Conservation (phyloP, 2,113 vertebrate species). For the Columbina picui region DNA sequence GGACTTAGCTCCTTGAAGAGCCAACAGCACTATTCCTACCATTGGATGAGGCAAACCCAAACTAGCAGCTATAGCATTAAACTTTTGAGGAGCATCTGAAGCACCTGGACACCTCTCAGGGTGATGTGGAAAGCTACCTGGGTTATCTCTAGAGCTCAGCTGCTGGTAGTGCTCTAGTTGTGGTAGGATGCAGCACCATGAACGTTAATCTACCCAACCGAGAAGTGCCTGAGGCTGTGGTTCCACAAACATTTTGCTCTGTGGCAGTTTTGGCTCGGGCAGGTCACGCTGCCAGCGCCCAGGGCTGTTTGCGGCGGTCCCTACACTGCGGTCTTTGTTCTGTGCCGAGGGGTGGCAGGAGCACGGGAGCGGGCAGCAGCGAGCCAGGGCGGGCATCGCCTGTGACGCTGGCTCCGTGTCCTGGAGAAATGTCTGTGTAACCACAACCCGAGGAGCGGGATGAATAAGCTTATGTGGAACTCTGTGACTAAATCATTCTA, state of each 20-base stretch:
- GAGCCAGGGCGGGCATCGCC: neutral
- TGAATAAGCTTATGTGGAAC: constrained; percentile 24
- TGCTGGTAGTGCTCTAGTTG: neutral
- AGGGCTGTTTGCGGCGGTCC: neutral
- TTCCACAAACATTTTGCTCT: neutral
- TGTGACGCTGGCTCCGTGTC: neutral
- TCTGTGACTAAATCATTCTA: constrained; percentile 19
- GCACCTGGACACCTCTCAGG: neutral
- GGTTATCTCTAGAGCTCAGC: neutral
- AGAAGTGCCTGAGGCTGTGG: neutral
- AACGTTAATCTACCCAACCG: neutral
- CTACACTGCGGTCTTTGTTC: constrained; percentile 24
- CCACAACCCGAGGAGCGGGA: neutral
- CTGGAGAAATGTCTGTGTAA: constrained; percentile 12
- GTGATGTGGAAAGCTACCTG: neutral
- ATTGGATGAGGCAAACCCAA: neutral
- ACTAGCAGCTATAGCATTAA: neutral
- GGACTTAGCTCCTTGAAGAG: neutral
- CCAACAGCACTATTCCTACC: neutral
- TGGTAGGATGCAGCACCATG: neutral
- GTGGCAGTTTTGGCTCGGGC: neutral
- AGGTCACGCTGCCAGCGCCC: neutral
- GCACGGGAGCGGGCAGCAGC: neutral
- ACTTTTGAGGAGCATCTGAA: neutral
- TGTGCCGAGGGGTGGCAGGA: neutral